These are phyloP conservation scores for Monodelphis domestica DNA, from an alignment of 2,797 vertebrate genomes.

Conservation along the genomic window DNA sequence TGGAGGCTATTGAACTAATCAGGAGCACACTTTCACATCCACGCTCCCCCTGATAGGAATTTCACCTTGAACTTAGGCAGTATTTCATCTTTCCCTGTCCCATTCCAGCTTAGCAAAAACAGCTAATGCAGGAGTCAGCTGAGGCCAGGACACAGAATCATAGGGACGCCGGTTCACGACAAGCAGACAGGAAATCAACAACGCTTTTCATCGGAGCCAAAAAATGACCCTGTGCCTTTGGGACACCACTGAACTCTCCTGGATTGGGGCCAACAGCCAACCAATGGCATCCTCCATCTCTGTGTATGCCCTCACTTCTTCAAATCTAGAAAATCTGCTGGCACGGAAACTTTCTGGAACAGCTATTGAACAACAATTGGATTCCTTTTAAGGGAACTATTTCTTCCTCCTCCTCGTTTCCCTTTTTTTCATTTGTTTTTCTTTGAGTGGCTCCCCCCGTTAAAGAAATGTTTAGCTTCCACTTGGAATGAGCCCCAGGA, in stretches of 20 bases:
- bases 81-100: constrained; percentile 15
- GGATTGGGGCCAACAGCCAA: neutral
- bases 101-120: constrained; percentile 16
- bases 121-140: constrained; percentile 24
- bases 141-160: neutral
- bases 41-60: neutral
- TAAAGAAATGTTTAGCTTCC: constrained; percentile 86
- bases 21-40: neutral
- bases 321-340: constrained; percentile 5
- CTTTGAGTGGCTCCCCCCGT: constrained; percentile 76
- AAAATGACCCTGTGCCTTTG: neutral
- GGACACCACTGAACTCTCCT: neutral
- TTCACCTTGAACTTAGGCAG: neutral
- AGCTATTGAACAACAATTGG: neutral
- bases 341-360: neutral
- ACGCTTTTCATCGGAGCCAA: constrained; percentile 33
- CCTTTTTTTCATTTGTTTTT: neutral
- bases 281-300: neutral
- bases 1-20: constrained; percentile 7
- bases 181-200: constrained; percentile 35
- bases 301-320: neutral
- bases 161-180: neutral
- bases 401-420: neutral
- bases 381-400: neutral
- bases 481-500: constrained; percentile 86